phyloP scores from a whole-genome alignment of 1,140 invertebrate species.

The Dolichoris vasculosae region DNA sequence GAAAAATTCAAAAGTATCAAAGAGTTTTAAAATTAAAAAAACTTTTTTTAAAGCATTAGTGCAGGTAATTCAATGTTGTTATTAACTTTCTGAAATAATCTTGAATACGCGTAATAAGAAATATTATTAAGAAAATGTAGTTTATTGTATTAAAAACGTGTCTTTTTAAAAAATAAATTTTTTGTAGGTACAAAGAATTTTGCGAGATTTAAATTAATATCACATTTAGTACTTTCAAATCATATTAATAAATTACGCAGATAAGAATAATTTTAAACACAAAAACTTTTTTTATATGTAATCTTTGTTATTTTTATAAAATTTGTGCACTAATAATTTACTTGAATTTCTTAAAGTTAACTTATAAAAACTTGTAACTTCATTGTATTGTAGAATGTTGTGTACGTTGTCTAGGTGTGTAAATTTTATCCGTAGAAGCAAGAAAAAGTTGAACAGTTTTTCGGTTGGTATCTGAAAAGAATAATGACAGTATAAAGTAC shows the following conservation, averaged over 20 bases:
- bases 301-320: neutral
- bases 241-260: neutral
- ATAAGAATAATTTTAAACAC: neutral
- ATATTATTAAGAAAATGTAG: no score
- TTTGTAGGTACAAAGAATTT: no score
- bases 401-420: neutral
- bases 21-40: neutral
- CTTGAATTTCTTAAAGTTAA: neutral
- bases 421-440: neutral
- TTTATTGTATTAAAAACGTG: no score
- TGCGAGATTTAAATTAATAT: no score
- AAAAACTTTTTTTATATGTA: neutral
- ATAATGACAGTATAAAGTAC: no score
- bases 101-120: no score
- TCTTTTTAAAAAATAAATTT: no score
- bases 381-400: neutral
- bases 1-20: neutral
- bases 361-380: neutral
- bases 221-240: neutral
- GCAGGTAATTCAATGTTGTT: neutral
- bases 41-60: neutral
- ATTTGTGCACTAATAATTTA: neutral
- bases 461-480: neutral
- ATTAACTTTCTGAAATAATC: neutral
- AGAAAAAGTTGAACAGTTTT: neutral